Conservation (phyloP, 2,113 vertebrate species). For the Tetraodon nigroviridis region DNA sequence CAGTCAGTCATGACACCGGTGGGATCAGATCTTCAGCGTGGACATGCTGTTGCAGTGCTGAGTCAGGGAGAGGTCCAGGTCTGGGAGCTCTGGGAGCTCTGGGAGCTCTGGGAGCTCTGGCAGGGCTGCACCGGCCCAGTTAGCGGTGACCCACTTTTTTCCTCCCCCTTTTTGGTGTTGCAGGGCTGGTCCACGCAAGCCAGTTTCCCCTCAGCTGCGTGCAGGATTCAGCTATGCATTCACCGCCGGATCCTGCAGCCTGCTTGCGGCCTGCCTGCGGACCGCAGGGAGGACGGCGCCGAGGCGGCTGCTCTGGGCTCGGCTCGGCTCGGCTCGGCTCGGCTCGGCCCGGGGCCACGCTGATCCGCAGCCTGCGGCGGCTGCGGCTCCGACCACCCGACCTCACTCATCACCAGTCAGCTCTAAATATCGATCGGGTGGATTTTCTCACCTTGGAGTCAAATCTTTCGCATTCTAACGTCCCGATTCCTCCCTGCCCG, state of each 20-base stretch:
- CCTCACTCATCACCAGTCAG: conserved; percentile 19
- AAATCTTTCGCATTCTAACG: conserved; percentile 48
- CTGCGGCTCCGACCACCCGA: conserved; percentile 13
- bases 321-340: conserved; percentile 21
- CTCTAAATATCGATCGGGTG: conserved; percentile 15
- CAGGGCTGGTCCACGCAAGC: conserved; percentile 5
- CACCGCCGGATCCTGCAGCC: conserved; percentile 34
- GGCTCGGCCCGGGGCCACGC: conserved; percentile 44
- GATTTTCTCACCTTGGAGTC: conserved; percentile 59
- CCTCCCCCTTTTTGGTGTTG: conserved; percentile 6
- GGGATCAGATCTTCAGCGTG: too few species aligned
- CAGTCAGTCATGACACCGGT: background rate
- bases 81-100: too few species aligned
- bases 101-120: too few species aligned
- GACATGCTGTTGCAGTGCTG: background rate
- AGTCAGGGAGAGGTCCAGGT: background rate
- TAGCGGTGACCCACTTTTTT: too few species aligned
- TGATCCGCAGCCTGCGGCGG: conserved; percentile 44
- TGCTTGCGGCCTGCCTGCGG: conserved; percentile 32
- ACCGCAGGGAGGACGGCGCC: conserved; percentile 28
- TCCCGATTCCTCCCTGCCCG: conserved; percentile 15
- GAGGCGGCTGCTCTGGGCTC: too few species aligned
- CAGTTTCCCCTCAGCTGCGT: background rate
- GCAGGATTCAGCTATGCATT: too few species aligned
- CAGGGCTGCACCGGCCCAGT: too few species aligned